Evolutionary conservation across 2,797 vertebrate genomes (phyloP).

Genomic region (Gypaetus barbatus): DNA sequence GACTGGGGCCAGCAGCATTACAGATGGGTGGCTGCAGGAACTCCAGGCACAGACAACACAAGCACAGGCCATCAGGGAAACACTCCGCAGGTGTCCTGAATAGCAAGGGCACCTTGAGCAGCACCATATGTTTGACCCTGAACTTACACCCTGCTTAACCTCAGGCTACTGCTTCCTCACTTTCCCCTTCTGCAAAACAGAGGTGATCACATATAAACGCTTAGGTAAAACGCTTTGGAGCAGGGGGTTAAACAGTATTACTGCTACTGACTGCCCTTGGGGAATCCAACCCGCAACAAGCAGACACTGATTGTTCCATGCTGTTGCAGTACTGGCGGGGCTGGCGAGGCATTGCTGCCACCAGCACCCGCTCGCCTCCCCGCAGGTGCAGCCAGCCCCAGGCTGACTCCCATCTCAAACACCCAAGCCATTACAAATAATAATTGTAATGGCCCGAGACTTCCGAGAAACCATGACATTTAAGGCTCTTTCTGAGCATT

Average conservation of each 20-base stretch:
- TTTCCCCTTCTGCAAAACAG: not conserved
- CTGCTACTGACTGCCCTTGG: not conserved
- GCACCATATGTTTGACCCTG: not conserved
- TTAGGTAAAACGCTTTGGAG: not conserved
- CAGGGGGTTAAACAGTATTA: not conserved
- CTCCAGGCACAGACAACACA: fast-evolving
- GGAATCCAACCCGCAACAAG: not conserved
- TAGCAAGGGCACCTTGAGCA: not conserved
- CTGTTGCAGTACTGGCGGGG: not conserved
- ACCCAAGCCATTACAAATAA: not conserved
- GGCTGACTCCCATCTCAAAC: not conserved
- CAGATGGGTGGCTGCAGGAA: not conserved
- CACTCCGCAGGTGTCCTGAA: fast-evolving
- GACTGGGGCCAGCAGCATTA: not conserved
- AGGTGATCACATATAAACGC: not conserved
- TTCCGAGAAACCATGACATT: not conserved
- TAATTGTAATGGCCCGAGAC: not conserved
- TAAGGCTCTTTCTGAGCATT: not conserved
- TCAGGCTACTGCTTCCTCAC: not conserved
- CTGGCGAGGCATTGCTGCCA: not conserved
- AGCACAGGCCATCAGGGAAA: not conserved
- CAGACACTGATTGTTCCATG: fast-evolving
- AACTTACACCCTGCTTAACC: not conserved
- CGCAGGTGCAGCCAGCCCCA: not conserved
- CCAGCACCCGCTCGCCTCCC: not conserved